Percentiles rank a stretch among this genome's conserved stretches.
Conservation (phyloP, 2,113 vertebrate species). For the Tragelaphus strepsiceros region DNA sequence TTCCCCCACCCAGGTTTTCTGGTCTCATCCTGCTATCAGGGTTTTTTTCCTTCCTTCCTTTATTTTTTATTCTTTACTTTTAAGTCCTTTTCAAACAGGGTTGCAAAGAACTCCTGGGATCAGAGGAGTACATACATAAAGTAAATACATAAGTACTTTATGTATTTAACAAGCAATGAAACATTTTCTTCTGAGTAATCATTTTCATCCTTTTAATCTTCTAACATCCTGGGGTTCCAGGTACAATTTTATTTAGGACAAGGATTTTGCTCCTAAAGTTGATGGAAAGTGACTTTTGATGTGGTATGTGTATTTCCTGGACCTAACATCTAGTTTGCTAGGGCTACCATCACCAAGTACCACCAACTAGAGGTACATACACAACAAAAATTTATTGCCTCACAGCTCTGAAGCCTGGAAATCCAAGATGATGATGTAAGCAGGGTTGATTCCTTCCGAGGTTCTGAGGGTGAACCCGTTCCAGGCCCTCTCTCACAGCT, state of each 20-base stretch:
- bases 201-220: conserved; percentile 40
- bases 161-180: not conserved
- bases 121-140: not conserved
- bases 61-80: not conserved
- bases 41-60: not conserved
- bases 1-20: not conserved
- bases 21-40: not conserved
- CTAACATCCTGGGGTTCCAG: not conserved
- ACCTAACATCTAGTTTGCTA: not conserved
- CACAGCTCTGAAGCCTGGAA: not conserved
- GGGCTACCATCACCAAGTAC: not conserved
- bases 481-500: not conserved
- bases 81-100: not conserved
- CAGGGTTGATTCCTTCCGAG: not conserved
- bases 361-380: not conserved
- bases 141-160: not conserved
- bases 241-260: not conserved
- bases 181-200: conserved; percentile 13
- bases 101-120: conserved; percentile 13
- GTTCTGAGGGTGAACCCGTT: too few relatives aligned
- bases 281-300: not conserved
- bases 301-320: not conserved
- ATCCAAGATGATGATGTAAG: not conserved
- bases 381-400: not conserved
- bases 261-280: not conserved